Conservation (phyloP, 2,113 vertebrate genomes). For the Ancistrus triradiatus region DNA sequence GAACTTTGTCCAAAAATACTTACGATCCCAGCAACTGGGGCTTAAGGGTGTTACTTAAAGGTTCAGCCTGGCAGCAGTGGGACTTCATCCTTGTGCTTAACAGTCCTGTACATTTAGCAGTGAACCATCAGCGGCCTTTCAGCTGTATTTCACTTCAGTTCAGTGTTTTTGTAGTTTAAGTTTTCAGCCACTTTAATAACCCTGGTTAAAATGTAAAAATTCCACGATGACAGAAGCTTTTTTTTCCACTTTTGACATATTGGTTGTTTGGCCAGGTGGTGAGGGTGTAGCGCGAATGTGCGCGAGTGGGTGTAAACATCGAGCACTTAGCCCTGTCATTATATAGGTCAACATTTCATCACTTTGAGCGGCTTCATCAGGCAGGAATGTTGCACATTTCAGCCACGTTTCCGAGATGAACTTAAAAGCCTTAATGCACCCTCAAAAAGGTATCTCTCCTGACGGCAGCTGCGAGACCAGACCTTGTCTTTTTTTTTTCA, state of each 20-base stretch:
- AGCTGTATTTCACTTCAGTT: too few relatives aligned
- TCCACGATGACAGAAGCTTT: neutral
- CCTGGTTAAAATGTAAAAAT: neutral
- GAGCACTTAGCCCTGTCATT: slow-evolving; percentile 42
- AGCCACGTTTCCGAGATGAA: slow-evolving; percentile 21
- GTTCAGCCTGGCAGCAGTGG: too few relatives aligned
- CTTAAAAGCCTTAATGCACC: slow-evolving; percentile 49
- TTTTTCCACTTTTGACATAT: neutral
- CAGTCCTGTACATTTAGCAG: too few relatives aligned
- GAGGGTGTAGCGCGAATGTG: slow-evolving; percentile 29
- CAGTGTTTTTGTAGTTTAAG: too few relatives aligned
- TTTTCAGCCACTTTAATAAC: too few relatives aligned
- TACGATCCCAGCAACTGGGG: too few relatives aligned
- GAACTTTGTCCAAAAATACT: too few relatives aligned
- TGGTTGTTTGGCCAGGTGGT: slow-evolving; percentile 42
- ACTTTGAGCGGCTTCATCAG: slow-evolving; percentile 46
- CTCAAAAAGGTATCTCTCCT: slow-evolving; percentile 82
- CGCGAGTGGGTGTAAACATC: slow-evolving; percentile 39
- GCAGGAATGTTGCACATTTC: slow-evolving; percentile 39
- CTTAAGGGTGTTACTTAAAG: too few relatives aligned
- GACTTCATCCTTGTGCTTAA: too few relatives aligned
- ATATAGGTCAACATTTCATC: slow-evolving; percentile 47
- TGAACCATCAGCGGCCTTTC: too few relatives aligned
- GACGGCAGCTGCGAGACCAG: slow-evolving; percentile 9
- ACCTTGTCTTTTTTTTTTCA: neutral